These are phyloP conservation scores for Hyles euphorbiae DNA, from an alignment of 1,140 invertebrate species.

Conservation along the genomic window DNA sequence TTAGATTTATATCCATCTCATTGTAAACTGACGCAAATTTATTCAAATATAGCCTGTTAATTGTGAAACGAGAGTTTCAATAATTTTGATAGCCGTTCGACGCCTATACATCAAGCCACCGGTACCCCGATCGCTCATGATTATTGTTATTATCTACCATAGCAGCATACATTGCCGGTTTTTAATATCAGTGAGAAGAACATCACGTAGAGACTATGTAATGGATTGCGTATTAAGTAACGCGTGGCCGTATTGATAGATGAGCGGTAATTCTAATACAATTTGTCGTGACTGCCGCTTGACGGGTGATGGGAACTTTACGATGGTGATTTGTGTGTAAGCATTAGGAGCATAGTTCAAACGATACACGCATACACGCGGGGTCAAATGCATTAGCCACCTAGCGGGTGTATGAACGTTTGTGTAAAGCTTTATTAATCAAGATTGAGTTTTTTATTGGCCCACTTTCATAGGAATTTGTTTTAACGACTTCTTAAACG, in stretches of 20 bases:
- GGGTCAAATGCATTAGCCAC: constrained; percentile 72
- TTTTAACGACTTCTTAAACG: constrained; percentile 11
- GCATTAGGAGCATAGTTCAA: constrained; percentile 69
- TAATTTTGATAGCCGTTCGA: constrained; percentile 53
- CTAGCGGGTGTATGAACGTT: constrained; percentile 49
- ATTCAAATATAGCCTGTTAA: constrained; percentile 63
- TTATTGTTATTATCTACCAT: constrained; percentile 25
- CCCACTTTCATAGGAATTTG: constrained; percentile 15
- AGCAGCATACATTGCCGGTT: constrained; percentile 28
- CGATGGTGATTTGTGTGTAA: constrained; percentile 59
- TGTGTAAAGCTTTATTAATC: constrained; percentile 56
- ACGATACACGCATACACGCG: constrained; percentile 55
- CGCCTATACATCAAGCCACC: constrained; percentile 54
- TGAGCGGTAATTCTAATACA: constrained; percentile 58
- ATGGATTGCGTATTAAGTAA: constrained; percentile 37
- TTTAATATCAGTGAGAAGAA: constrained; percentile 7
- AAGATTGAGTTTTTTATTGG: constrained; percentile 29
- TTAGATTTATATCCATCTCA: constrained; percentile 54
- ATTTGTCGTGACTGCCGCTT: constrained; percentile 67
- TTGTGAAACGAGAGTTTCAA: constrained; percentile 61
- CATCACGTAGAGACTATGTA: constrained; percentile 20
- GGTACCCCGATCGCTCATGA: constrained; percentile 32
- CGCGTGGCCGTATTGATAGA: constrained; percentile 43
- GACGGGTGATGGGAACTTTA: constrained; percentile 60
- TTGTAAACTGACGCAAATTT: constrained; percentile 64